Base-by-base conservation (phyloP, 2,113 vertebrate genomes). In the Turnix velox region DNA sequence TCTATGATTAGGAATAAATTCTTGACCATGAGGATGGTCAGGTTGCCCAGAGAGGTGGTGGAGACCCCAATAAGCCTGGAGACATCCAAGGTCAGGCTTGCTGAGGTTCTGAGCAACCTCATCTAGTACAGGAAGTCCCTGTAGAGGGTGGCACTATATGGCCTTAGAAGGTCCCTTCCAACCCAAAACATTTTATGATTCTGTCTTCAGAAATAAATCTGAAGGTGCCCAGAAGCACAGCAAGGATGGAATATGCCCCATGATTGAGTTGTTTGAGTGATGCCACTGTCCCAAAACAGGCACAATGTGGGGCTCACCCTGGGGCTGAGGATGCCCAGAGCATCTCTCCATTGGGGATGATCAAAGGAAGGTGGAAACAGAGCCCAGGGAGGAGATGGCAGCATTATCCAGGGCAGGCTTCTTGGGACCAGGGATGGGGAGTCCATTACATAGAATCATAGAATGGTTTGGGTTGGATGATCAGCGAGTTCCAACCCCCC, bases 231-330 rank as follows among this genome's bases (percentile, higher is more conserved):
- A 10, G 75, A 30, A 30, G 6, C 5, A 4, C 1, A 1, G 7
- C 0, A 17, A 11, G 3, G 62, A 18, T 39, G 4, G 40, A 57
- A 31, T 6, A 3, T 0, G 8, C 40, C 0, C 54, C 1, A 63
- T 0, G 3, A 24, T n/a, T 3, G 23, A 1, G 5, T 43, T 3
- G 39, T 66, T 30, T 24, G 24, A 15, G 33, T 2, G 66, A 18
- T 4, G 5, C 33, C 6, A 35, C 9, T 12, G 31, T 27, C 35
- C 57, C 57, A 15, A 24, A 24, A 37, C 28, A 30, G 40, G 19
- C 8, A 30, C 28, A 22, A 39, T 28, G 3, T 15, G 12, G 61
- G 67, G 4, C 46, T 48, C 12, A 13, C 46, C 46, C 46, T n/a
- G 24, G 46, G 46, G 51, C 40, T 4, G 15, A 16, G 40, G 66